phyloP scores from a whole-genome alignment of 1,140 invertebrate genomes.

The Aphidius gifuensis region DNA sequence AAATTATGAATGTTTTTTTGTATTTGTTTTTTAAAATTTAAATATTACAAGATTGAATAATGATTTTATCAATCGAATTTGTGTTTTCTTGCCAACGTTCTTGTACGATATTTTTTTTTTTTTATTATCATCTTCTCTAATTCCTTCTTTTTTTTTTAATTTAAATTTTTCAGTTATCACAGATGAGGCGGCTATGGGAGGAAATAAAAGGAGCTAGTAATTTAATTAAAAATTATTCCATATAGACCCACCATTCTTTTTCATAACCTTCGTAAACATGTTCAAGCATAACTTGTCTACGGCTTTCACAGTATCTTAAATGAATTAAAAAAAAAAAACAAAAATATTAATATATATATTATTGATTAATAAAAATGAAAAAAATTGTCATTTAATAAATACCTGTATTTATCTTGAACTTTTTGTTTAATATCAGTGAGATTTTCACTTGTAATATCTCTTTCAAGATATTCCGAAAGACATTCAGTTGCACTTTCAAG shows the following conservation, averaged over 20 bases:
- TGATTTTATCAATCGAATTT: no score
- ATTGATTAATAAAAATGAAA: constrained; percentile 15
- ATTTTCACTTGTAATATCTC: constrained; percentile 97
- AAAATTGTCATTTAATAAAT: constrained; percentile 21
- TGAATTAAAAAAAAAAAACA: constrained; percentile 31
- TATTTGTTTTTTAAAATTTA: constrained; percentile 23
- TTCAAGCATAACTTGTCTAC: constrained; percentile 89
- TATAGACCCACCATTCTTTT: constrained; percentile 97
- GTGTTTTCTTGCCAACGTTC: no score
- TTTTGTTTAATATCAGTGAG: constrained; percentile 98
- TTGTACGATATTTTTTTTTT: background rate
- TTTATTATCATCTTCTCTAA: background rate
- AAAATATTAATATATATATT: constrained; percentile 8
- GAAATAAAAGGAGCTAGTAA: constrained; percentile 25
- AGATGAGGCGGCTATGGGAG: constrained; percentile 43
- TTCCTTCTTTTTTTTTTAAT: constrained; percentile 17
- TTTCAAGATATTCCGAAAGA: constrained; percentile 94
- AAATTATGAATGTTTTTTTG: no score
- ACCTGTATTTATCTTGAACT: constrained; percentile 99
- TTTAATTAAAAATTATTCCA: constrained; percentile 60
- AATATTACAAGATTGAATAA: no score
- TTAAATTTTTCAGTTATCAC: constrained; percentile 44
- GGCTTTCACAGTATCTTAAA: constrained; percentile 92
- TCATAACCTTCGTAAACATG: constrained; percentile 99
- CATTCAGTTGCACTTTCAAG: constrained; percentile 95